A percentile compares a stretch with the other conserved stretches of the same genome.
These are phyloP conservation scores for Bombyx mandarina DNA, from an alignment of 1,140 invertebrate genomes.

Conservation along the genomic window DNA sequence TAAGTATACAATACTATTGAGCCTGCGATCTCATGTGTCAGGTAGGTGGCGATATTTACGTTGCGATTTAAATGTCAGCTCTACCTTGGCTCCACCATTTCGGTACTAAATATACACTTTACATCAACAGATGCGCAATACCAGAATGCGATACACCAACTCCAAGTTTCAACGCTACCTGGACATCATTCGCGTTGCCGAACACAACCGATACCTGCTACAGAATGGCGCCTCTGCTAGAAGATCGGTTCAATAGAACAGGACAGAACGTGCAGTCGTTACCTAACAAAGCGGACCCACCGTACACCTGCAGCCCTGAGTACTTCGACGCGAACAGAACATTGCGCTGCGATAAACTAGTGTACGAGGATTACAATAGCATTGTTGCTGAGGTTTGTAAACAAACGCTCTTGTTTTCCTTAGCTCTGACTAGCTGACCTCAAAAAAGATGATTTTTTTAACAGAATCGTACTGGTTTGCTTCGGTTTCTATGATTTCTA, in stretches of 20 bases:
- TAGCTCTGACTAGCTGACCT: background rate
- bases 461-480: background rate
- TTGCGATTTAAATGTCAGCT: too few relatives aligned
- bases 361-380: conserved; percentile 54
- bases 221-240: conserved; percentile 15
- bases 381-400: conserved; percentile 50
- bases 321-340: conserved; percentile 23
- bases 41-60: too few relatives aligned
- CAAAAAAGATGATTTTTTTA: background rate
- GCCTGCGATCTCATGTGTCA: too few relatives aligned
- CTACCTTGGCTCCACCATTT: too few relatives aligned
- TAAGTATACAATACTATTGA: too few relatives aligned
- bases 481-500: too few relatives aligned
- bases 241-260: conserved; percentile 4
- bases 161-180: conserved; percentile 27
- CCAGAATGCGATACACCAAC: conserved; percentile 36
- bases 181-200: conserved; percentile 22
- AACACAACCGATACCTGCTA: conserved; percentile 28
- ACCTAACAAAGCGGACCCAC: background rate
- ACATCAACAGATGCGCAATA: conserved; percentile 34
- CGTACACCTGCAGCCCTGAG: conserved; percentile 22
- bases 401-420: background rate
- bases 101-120: background rate
- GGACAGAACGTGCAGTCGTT: background rate
- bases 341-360: conserved; percentile 28